A percentile compares a stretch with the other conserved stretches of the same genome.
phyloP scores from a whole-genome alignment of 2,888 invertebrate species.

The Listrodromus nycthemerus region DNA sequence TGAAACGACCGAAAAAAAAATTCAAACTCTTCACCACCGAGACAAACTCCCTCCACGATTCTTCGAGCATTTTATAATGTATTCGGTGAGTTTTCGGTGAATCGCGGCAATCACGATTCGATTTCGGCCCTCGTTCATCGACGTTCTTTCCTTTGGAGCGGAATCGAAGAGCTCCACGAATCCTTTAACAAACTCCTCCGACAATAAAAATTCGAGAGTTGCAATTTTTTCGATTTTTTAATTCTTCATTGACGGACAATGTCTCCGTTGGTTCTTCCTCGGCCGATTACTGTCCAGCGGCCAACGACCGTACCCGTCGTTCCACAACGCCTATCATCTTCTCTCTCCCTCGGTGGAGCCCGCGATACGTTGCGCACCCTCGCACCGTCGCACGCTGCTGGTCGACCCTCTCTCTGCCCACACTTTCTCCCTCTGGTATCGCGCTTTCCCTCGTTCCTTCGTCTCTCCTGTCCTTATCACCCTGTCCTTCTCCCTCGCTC shows the following conservation, averaged over 20 bases:
- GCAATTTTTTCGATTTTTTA: background rate
- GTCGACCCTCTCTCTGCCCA: conserved; percentile 24
- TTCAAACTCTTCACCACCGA: background rate
- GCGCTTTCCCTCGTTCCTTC: conserved; percentile 12
- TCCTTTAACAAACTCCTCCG: too few species aligned
- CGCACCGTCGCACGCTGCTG: conserved; percentile 32
- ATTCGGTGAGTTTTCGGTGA: too few species aligned
- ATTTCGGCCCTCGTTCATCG: too few species aligned
- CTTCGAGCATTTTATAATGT: too few species aligned
- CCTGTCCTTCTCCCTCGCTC: conserved; percentile 20
- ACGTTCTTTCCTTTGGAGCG: too few species aligned
- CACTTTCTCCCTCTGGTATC: conserved; percentile 42
- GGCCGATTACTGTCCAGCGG: background rate
- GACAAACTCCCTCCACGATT: background rate
- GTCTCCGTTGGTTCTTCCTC: background rate
- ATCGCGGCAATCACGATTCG: too few species aligned
- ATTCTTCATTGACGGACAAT: background rate
- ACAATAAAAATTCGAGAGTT: too few species aligned
- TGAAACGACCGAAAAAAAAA: background rate
- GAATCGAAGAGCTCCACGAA: too few species aligned
- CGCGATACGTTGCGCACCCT: conserved; percentile 15
- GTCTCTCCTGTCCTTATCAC: conserved; percentile 24
- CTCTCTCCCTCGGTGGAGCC: conserved; percentile 5
- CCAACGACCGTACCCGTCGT: background rate
- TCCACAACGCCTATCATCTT: background rate